These are phyloP conservation scores for Helarctos malayanus DNA, from an alignment of 2,797 vertebrate species.

Conservation along the genomic window DNA sequence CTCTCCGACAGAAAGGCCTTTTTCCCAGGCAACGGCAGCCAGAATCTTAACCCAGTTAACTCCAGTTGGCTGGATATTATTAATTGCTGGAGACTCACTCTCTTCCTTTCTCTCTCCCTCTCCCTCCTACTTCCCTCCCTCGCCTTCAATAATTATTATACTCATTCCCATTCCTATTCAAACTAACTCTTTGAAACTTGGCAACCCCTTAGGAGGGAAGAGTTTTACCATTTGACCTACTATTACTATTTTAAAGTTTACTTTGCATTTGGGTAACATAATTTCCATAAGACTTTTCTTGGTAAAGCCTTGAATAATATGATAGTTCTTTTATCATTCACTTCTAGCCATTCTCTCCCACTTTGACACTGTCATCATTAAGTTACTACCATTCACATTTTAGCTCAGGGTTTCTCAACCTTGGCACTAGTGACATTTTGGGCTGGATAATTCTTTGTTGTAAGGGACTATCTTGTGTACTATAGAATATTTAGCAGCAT, in stretches of 20 bases:
- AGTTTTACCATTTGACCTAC: not conserved
- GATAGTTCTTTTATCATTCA: not conserved
- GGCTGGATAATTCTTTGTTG: not conserved
- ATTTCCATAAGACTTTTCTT: conserved; percentile 23
- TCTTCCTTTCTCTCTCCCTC: too few relatives aligned
- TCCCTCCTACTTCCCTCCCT: not conserved
- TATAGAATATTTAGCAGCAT: not conserved
- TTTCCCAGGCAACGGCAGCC: conserved; percentile 32
- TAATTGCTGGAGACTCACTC: not conserved
- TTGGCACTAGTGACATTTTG: not conserved
- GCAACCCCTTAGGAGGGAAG: not conserved
- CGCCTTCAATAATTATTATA: not conserved
- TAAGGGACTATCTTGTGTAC: not conserved
- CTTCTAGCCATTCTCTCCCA: not conserved
- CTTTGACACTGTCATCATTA: not conserved
- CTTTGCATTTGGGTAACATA: not conserved
- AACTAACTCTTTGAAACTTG: not conserved
- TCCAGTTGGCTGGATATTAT: conserved; percentile 33
- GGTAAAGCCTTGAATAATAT: conserved; percentile 4
- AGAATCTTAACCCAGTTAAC: conserved; percentile 7
- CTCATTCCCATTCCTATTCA: not conserved
- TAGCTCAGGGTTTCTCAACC: not conserved
- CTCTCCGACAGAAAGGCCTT: conserved; percentile 36
- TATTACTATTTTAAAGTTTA: not conserved
- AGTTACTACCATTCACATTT: not conserved